Evolutionary conservation across 2,797 vertebrate species (phyloP).

Genomic region (Clarias fuscus): DNA sequence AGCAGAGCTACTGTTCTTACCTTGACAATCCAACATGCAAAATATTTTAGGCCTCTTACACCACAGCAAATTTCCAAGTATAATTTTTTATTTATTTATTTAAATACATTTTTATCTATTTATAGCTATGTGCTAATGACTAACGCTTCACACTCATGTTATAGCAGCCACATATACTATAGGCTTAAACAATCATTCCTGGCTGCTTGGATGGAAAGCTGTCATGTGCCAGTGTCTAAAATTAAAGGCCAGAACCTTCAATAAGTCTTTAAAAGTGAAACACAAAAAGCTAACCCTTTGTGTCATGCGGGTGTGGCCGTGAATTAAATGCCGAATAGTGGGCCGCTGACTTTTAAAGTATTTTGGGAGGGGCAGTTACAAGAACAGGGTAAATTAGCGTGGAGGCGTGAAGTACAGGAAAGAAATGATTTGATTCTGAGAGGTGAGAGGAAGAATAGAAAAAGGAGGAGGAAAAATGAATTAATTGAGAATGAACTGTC

Average conservation of each 20-base stretch:
- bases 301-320: background rate
- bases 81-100: background rate
- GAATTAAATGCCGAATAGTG: background rate
- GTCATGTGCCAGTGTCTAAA: background rate
- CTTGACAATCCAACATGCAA: background rate
- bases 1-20: background rate
- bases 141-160: background rate
- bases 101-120: background rate
- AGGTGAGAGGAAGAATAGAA: background rate
- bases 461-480: background rate
- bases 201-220: no score
- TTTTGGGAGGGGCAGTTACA: background rate
- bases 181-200: background rate
- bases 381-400: background rate
- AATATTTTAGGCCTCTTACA: background rate
- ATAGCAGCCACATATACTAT: background rate
- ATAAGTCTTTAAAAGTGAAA: background rate
- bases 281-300: background rate
- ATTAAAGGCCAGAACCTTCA: background rate
- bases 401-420: background rate
- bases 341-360: background rate
- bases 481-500: background rate
- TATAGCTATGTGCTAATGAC: background rate
- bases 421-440: background rate
- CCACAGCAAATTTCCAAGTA: background rate